phyloP scores from a whole-genome alignment of 2,113 vertebrate genomes.

The Lethenteron reissneri region DNA sequence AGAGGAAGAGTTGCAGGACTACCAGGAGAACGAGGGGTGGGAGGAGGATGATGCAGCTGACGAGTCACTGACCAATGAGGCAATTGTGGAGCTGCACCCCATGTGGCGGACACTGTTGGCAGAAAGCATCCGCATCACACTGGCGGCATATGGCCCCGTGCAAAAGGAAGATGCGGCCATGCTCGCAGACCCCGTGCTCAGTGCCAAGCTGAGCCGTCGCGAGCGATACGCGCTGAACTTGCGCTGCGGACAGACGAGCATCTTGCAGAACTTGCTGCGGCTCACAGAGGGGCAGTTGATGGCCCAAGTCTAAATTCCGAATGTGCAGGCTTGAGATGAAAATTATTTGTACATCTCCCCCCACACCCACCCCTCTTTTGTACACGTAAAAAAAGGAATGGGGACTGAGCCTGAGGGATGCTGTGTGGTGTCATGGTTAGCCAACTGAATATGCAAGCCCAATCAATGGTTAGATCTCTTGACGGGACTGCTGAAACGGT shows the following conservation, averaged over 20 bases:
- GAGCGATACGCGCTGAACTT: conserved; percentile 52
- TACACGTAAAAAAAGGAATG: too few relatives aligned
- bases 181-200: conserved; percentile 18
- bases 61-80: conserved; percentile 27
- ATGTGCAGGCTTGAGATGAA: too few relatives aligned
- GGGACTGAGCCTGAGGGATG: too few relatives aligned
- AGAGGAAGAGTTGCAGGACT: conserved; percentile 39
- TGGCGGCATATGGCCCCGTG: conserved; percentile 26
- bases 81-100: conserved; percentile 26
- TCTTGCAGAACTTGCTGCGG: conserved; percentile 37
- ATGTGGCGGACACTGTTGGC: conserved; percentile 40
- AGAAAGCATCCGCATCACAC: conserved; percentile 27
- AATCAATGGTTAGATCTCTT: too few relatives aligned
- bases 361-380: too few relatives aligned
- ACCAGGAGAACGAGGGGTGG: conserved; percentile 43
- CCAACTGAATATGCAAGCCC: too few relatives aligned
- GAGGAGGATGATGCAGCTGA: conserved; percentile 28
- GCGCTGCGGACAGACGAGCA: conserved; percentile 54
- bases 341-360: too few relatives aligned
- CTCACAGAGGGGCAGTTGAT: conserved; percentile 17
- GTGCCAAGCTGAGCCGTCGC: conserved; percentile 23
- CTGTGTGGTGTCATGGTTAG: too few relatives aligned
- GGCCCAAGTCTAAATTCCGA: background rate
- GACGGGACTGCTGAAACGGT: too few relatives aligned
- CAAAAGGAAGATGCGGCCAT: conserved; percentile 26